Conservation (phyloP, 2,888 invertebrate genomes). For the Chrysodeixis includens region DNA sequence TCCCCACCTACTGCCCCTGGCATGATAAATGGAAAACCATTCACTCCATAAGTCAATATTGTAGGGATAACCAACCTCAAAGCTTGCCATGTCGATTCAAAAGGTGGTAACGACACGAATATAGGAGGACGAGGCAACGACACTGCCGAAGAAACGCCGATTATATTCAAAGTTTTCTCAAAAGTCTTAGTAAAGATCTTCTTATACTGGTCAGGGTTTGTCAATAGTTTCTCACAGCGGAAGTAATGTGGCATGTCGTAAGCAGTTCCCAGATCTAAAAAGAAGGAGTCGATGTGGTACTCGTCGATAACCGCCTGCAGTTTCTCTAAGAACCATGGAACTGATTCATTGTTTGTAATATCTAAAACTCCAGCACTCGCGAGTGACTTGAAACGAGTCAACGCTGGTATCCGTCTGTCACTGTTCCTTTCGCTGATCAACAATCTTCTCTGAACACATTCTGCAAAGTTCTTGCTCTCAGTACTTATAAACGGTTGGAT, state of each 20-base stretch:
- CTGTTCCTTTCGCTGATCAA: conserved; percentile 94
- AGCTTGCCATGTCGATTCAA: conserved; percentile 96
- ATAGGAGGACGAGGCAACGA: conserved; percentile 95
- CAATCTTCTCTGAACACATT: conserved; percentile 93
- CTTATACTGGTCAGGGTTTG: conserved; percentile 95
- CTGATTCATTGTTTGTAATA: conserved; percentile 94
- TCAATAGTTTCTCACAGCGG: conserved; percentile 92
- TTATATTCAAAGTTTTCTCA: conserved; percentile 90
- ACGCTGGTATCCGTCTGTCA: conserved; percentile 94
- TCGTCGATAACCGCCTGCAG: conserved; percentile 92
- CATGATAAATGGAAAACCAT: conserved; percentile 97
- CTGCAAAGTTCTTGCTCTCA: conserved; percentile 94
- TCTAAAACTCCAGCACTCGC: conserved; percentile 96
- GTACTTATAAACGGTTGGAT: conserved; percentile 97
- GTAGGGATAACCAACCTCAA: conserved; percentile 95
- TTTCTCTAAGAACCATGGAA: conserved; percentile 94
- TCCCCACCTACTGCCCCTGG: conserved; percentile 98
- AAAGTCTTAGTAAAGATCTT: conserved; percentile 92
- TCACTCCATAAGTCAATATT: conserved; percentile 95
- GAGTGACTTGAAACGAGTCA: conserved; percentile 94
- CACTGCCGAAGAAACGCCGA: conserved; percentile 95
- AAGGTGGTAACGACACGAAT: conserved; percentile 95
- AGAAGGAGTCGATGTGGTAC: conserved; percentile 95
- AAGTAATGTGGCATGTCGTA: conserved; percentile 96
- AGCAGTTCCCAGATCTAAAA: conserved; percentile 94